phyloP scores from a whole-genome alignment of 2,113 vertebrate species.

The Nipponia nippon region DNA sequence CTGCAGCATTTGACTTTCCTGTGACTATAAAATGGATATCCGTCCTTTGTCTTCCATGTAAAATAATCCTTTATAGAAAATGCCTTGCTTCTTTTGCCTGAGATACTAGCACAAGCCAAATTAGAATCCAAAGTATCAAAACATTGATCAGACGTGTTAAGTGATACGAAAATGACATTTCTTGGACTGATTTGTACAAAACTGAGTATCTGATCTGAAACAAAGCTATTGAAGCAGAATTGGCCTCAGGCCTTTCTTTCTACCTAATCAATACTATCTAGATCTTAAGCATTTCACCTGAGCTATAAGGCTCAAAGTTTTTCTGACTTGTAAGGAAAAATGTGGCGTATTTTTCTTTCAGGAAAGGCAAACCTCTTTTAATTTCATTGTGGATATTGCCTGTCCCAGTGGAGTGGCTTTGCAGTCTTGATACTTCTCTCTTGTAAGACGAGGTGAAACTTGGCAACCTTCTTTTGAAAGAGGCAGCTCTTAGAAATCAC shows the following conservation, averaged over 20 bases:
- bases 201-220: not conserved
- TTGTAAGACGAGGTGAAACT: not conserved
- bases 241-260: not conserved
- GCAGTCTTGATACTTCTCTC: not conserved
- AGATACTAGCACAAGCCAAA: not conserved
- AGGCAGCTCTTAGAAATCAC: not conserved
- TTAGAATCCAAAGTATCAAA: not conserved
- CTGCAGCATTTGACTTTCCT: not conserved
- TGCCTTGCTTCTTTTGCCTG: not conserved
- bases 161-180: not conserved
- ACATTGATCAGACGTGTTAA: not conserved
- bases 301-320: not conserved
- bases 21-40: not conserved
- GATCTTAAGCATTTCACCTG: not conserved
- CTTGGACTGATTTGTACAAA: not conserved
- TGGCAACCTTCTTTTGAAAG: not conserved
- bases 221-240: not conserved
- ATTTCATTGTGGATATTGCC: not conserved
- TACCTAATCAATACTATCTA: not conserved
- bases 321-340: not conserved
- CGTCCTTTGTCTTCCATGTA: not conserved
- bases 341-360: not conserved
- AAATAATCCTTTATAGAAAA: not conserved
- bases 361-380: not conserved
- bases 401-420: not conserved